Evolutionary conservation across 2,888 invertebrate genomes (phyloP), one percentile per base, ranked within the genome.

Genomic region (Dasysyrphus albostriatus): DNA sequence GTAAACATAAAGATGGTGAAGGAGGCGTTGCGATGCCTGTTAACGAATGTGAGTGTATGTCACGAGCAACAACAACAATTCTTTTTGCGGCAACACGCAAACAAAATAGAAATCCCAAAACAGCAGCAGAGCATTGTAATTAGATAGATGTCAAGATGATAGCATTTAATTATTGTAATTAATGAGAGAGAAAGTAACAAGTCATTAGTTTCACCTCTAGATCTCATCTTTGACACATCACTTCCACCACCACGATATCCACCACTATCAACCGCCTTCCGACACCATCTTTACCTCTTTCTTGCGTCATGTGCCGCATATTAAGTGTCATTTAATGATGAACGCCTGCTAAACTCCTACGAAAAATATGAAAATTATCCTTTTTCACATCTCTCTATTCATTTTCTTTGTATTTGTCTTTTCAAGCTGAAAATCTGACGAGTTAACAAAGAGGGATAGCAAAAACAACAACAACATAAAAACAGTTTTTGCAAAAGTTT

Each of bases 201-300:
- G 82, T 79, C 87, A 87, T 87, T 87, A 87, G 82, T 87, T 83
- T 83, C 85, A 82, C 87, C 78, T 83, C 79, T 69, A 56, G 63
- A 58, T 77, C 63, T 56, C 70, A 72, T 65, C 76, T 49, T 19
- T 63, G 59, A 63, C 58, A 61, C 61, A 47, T 39, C 47, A 63
- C 12, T 32, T 7, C 65, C 34, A 14, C 19, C 16, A 19, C 12
- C 34, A 1, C n/a, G n/a, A n/a, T n/a, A n/a, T n/a, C 8, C 5
- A 14, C 10, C 19, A 24, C 24, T 7, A 32, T 32, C 7, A 32
- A 19, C n/a, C n/a, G n/a, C n/a, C n/a, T n/a, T n/a, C n/a, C 6
- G 10, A 10, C 67, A 37, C 73, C 69, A 63, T 74, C 61, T 54
- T 63, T 79, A 56, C 67, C 69, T 39, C 78, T 70, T 74, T 74